Conservation (phyloP, 2,888 invertebrate genomes). For the Ametastegia equiseti region DNA sequence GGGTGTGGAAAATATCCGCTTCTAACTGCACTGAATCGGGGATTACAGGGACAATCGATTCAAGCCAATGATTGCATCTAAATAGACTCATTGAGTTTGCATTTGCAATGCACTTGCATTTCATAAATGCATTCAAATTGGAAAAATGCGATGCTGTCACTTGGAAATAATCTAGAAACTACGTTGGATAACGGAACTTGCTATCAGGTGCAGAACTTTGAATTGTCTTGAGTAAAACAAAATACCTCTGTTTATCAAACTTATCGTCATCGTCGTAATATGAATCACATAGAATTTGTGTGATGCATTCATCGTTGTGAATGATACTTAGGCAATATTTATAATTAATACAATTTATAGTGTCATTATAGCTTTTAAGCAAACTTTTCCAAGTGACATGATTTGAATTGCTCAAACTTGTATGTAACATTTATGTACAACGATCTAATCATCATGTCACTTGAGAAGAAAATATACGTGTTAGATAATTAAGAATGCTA, state of each 20-base stretch:
- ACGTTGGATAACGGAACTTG: background rate
- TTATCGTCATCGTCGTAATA: background rate
- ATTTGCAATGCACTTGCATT: no score
- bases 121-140: constrained; percentile 1
- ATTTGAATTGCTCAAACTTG: constrained; percentile 44
- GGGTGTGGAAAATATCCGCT: constrained; percentile 84
- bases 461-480: constrained; percentile 38
- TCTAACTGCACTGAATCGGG: constrained; percentile 81
- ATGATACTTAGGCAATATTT: constrained; percentile 10
- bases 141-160: background rate
- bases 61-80: constrained; percentile 77
- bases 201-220: background rate
- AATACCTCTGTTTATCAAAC: constrained; percentile 8
- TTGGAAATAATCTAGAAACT: background rate
- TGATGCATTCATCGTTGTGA: constrained; percentile 5
- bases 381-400: constrained; percentile 64
- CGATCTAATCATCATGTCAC: constrained; percentile 36
- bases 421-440: constrained; percentile 41
- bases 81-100: background rate
- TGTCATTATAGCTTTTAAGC: background rate
- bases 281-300: background rate
- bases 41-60: constrained; percentile 76
- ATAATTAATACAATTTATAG: constrained; percentile 12
- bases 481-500: background rate
- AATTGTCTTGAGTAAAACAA: background rate